A percentile compares a stretch with the other conserved stretches of the same genome.
These are phyloP conservation scores for Lissocephala sabroskyi DNA, from an alignment of 2,888 invertebrate genomes.

Conservation along the genomic window DNA sequence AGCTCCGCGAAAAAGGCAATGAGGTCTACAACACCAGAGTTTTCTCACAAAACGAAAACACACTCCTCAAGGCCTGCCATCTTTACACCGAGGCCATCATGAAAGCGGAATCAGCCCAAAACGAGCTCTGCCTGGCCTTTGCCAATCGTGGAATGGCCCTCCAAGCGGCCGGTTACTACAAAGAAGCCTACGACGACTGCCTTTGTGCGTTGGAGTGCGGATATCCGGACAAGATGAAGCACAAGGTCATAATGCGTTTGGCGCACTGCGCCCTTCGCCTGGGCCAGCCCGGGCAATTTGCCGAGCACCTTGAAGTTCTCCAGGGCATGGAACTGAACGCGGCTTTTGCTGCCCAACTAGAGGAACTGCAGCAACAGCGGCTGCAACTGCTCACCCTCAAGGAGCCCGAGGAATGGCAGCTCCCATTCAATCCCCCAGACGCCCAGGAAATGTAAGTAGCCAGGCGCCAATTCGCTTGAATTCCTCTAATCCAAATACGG, in stretches of 20 bases:
- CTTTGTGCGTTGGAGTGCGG: constrained; percentile 55
- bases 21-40: too few species aligned
- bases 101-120: constrained; percentile 41
- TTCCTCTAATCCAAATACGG: too few species aligned
- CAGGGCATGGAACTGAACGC: constrained; percentile 29
- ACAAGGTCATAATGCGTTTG: constrained; percentile 54
- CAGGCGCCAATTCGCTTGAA: too few species aligned
- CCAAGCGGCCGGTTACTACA: constrained; percentile 61
- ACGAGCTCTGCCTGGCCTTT: constrained; percentile 53
- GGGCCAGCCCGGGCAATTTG: constrained; percentile 18
- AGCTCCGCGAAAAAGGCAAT: too few species aligned
- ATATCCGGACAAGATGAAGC: constrained; percentile 46
- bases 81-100: constrained; percentile 65
- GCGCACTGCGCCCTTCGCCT: constrained; percentile 53
- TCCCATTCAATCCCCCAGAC: too few species aligned
- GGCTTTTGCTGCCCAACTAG: constrained; percentile 28
- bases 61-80: constrained; percentile 48
- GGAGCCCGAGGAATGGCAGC: neutral
- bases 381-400: neutral
- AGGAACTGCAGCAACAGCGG: constrained; percentile 24
- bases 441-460: constrained; percentile 24
- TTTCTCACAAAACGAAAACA: too few species aligned
- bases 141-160: constrained; percentile 69
- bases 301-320: constrained; percentile 30
- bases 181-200: constrained; percentile 67